Conservation (phyloP, 2,113 vertebrate genomes). For the Tenrec ecaudatus region DNA sequence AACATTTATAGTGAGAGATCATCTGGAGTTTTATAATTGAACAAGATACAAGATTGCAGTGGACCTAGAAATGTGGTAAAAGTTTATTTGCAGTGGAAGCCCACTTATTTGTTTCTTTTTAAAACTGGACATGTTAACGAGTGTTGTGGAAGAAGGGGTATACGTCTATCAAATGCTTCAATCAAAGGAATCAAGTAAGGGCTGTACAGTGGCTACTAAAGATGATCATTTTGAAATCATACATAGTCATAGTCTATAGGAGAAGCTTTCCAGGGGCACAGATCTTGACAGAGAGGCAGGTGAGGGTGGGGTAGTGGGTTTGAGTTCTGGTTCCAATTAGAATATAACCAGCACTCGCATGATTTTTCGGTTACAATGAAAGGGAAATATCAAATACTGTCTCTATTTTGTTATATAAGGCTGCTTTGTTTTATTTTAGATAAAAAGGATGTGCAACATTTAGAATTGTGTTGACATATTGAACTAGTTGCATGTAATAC, state of each 20-base stretch:
- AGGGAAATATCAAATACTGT: background rate
- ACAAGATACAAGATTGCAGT: background rate
- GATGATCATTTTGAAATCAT: background rate
- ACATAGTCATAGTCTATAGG: background rate
- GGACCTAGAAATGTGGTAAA: background rate
- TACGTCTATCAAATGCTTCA: background rate
- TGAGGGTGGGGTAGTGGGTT: background rate
- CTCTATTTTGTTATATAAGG: background rate
- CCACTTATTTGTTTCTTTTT: background rate
- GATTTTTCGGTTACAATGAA: background rate
- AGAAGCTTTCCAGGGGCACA: background rate
- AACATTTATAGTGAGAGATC: background rate
- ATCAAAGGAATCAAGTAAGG: background rate
- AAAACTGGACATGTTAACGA: background rate
- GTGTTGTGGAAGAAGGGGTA: background rate
- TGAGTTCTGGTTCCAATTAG: background rate
- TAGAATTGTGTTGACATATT: background rate
- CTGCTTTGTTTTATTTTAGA: background rate
- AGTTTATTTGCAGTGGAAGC: background rate
- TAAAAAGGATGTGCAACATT: background rate
- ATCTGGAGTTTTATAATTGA: background rate
- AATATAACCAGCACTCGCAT: background rate
- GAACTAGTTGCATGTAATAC: background rate
- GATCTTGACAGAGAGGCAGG: background rate
- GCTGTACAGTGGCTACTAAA: background rate